Percentiles rank a stretch among this genome's conserved stretches.
phyloP scores from a whole-genome alignment of 2,797 vertebrate genomes.

The Pipistrellus pygmaeus region DNA sequence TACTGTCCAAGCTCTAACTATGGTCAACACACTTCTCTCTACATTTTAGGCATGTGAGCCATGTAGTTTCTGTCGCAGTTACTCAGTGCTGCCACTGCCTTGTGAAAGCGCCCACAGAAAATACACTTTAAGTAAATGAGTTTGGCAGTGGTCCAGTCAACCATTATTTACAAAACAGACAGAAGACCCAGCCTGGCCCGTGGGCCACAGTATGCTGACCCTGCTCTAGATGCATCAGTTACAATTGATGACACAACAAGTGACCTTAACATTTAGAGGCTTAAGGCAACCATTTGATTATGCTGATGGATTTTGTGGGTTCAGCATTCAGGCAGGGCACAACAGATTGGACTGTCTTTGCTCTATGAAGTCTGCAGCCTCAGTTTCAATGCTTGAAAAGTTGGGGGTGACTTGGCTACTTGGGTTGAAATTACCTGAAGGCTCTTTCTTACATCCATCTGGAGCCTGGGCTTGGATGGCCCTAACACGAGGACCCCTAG shows the following conservation, averaged over 20 bases:
- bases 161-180: conserved; percentile 1
- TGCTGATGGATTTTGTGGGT: not conserved
- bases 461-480: not conserved
- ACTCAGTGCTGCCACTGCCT: not conserved
- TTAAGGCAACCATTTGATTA: not conserved
- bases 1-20: not conserved
- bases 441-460: not conserved
- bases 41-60: not conserved
- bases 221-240: not conserved
- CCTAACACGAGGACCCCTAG: not conserved
- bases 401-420: not conserved
- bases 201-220: not conserved
- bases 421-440: not conserved
- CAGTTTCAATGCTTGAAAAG: not conserved
- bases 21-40: not conserved
- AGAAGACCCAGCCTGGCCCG: not conserved
- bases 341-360: not conserved
- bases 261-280: not conserved
- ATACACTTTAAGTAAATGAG: not conserved
- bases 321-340: not conserved
- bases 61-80: not conserved
- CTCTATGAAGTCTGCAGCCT: not conserved
- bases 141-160: conserved; percentile 18
- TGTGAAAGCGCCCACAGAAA: not conserved
- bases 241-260: conserved; percentile 17